Evolutionary conservation across 2,888 invertebrate species (phyloP).

Genomic region (Drosophila merina): DNA sequence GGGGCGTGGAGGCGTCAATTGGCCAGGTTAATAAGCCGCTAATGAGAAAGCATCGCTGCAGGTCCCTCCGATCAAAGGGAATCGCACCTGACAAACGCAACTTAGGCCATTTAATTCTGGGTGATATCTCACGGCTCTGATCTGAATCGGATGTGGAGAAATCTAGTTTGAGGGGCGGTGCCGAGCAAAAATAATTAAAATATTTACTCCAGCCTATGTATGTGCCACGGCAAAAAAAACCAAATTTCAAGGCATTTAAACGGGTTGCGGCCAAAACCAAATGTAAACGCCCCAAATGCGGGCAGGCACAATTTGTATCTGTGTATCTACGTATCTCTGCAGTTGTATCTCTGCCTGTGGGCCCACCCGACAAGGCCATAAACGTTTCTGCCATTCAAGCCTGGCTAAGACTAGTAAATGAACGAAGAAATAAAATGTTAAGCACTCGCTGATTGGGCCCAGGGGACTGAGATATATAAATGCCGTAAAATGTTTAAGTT

Average conservation of each 20-base stretch:
- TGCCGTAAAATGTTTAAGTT: not conserved
- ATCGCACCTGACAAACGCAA: constrained; percentile 2
- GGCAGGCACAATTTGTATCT: constrained; percentile 25
- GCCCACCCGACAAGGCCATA: constrained; percentile 64
- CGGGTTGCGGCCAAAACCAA: constrained; percentile 53
- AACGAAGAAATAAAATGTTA: constrained; percentile 27
- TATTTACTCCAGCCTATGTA: constrained; percentile 57
- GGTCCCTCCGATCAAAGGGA: constrained; percentile 21
- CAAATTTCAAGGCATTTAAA: constrained; percentile 39
- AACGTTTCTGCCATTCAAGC: constrained; percentile 40
- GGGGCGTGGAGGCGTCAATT: constrained; percentile 59
- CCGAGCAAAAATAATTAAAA: constrained; percentile 56
- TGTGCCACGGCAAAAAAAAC: constrained; percentile 13
- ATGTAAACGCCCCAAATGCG: constrained; percentile 67
- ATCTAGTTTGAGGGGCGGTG: constrained; percentile 49
- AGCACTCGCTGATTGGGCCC: constrained; percentile 20
- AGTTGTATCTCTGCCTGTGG: constrained; percentile 31
- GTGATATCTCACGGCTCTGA: not conserved
- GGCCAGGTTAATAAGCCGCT: constrained; percentile 67
- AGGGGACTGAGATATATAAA: constrained; percentile 5
- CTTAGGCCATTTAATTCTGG: not conserved
- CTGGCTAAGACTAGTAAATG: constrained; percentile 22
- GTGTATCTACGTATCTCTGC: constrained; percentile 31
- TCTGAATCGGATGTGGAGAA: constrained; percentile 1
- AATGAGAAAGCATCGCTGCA: constrained; percentile 63